Percentiles rank a stretch among this genome's conserved stretches.
These are phyloP conservation scores for Phalloptychus januarius DNA, from an alignment of 2,797 vertebrate species.

Conservation along the genomic window DNA sequence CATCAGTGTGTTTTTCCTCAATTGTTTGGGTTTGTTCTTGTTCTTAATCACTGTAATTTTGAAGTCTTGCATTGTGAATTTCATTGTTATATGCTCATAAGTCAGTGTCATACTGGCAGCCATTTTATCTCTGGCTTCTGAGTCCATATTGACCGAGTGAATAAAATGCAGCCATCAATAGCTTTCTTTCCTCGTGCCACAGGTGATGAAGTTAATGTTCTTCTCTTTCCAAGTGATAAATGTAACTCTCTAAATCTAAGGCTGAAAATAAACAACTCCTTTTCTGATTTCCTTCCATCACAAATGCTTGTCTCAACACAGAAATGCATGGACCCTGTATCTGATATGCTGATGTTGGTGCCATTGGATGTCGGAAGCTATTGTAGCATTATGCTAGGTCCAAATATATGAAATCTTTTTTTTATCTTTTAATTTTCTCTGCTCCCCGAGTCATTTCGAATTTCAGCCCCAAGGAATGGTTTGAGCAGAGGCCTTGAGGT, in stretches of 20 bases:
- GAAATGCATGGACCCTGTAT: not conserved
- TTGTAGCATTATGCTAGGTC: not conserved
- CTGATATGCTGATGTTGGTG: not conserved
- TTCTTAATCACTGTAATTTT: constrained; percentile 67
- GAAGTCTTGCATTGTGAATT: constrained; percentile 56
- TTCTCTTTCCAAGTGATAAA: not conserved
- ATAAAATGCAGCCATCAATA: constrained; percentile 44
- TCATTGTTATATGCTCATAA: constrained; percentile 57
- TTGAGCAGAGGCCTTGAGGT: not conserved
- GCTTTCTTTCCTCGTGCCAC: constrained; percentile 11
- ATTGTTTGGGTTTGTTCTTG: constrained; percentile 34
- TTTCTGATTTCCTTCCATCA: not conserved
- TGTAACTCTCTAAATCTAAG: not conserved
- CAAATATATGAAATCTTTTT: not conserved
- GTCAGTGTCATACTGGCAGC: constrained; percentile 69
- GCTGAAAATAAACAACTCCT: not conserved
- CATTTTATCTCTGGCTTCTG: constrained; percentile 57
- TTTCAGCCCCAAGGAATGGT: not conserved
- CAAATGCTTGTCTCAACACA: not conserved
- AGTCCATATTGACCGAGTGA: constrained; percentile 37
- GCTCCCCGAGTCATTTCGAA: not conserved
- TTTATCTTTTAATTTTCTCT: constrained; percentile 9
- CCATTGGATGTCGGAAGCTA: not conserved
- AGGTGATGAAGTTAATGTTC: constrained; percentile 17
- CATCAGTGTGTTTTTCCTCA: not conserved